phyloP scores from a whole-genome alignment of 2,797 vertebrate genomes.

The Calcarius lapponicus region DNA sequence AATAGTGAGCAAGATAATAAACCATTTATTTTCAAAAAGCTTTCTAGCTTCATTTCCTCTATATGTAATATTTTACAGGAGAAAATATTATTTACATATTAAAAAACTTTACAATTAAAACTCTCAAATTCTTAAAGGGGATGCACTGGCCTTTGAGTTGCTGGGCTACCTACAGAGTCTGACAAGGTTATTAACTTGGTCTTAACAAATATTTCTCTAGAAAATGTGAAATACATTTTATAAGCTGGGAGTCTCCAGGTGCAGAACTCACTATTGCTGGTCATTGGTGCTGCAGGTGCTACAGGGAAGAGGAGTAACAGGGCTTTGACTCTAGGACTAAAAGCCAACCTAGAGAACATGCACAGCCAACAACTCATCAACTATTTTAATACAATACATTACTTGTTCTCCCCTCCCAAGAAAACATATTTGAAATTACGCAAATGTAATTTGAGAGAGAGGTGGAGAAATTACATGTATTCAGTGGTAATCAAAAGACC shows the following conservation, averaged over 20 bases:
- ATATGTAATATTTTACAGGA: not conserved
- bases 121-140: not conserved
- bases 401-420: not conserved
- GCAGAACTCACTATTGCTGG: not conserved
- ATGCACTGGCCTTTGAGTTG: not conserved
- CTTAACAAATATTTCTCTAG: not conserved
- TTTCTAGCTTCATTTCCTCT: not conserved
- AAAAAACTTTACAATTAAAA: not conserved
- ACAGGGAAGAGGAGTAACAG: not conserved
- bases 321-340: not conserved
- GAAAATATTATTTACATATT: not conserved
- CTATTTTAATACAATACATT: not conserved
- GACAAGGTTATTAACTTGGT: not conserved
- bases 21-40: not conserved
- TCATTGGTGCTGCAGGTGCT: not conserved
- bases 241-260: not conserved
- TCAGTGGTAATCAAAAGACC: not conserved
- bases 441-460: not conserved
- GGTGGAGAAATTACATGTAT: not conserved
- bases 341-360: not conserved
- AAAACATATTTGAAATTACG: not conserved
- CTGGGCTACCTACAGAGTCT: not conserved
- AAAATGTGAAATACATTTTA: not conserved
- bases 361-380: not conserved
- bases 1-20: not conserved